Evolutionary conservation across 2,888 invertebrate species (phyloP), one percentile per base, ranked within the genome.

Genomic region (Machimus atricapillus): DNA sequence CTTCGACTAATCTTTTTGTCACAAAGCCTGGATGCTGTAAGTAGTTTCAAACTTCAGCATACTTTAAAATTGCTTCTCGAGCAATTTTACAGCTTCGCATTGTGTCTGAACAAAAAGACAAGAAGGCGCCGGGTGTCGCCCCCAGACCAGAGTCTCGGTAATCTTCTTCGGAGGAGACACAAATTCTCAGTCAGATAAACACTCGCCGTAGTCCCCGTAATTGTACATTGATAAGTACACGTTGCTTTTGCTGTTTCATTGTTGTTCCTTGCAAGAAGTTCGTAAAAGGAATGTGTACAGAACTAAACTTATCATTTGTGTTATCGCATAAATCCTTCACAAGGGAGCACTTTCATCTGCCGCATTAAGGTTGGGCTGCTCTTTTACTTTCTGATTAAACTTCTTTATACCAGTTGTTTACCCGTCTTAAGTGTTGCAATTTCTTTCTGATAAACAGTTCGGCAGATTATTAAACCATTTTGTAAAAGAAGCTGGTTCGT

Each of bases 41-140:
- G 77, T 77, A 77, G 77, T 77, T 77, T 77, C 40, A 19, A 40
- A 37, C 77, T 77, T 74, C 7, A 14, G 77, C 1, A 37, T 77
- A 37, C 77, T 77, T 77, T 77, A 77, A 37, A 77, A 77, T 37
- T 77, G 77, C 77, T 77, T 37, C 40, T 40, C 14, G 1, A 77
- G 40, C 77, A 77, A 37, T 77, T 77, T 40, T 77, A 77, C 77
- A 77, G 40, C 77, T 37, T 77, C n/a, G 34, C 40, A 77, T 77
- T 77, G 77, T 77, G 19, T 77, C 37, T 77, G 9, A 40, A 77
- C 40, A 77, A 77, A 77, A 77, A 77, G 77, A 77, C 77, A 34
- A 77, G 77, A 5, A 77, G 56, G 40, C 40, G 37, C 34, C 77
- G 19, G 19, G 77, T 37, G 77, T 77, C 77, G 56, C 19, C 56